Conservation (phyloP, 2,888 invertebrate species). For the Prenolepis imparis region DNA sequence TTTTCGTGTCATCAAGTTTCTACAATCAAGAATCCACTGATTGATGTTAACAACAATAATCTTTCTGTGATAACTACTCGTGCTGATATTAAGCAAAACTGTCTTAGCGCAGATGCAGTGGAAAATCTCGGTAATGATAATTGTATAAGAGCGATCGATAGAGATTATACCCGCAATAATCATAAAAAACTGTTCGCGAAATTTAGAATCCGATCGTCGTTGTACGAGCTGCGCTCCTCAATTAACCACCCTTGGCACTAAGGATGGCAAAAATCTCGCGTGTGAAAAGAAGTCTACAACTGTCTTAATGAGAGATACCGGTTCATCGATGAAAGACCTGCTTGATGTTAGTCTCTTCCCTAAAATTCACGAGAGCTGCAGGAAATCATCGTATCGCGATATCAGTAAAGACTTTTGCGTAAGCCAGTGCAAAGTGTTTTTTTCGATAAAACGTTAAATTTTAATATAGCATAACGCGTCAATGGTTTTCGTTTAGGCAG, state of each 20-base stretch:
- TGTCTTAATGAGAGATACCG: not conserved
- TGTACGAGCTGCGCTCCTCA: not conserved
- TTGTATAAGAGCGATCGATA: not conserved
- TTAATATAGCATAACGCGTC: not conserved
- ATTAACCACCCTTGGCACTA: not conserved
- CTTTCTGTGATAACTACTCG: not conserved
- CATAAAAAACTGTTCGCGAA: constrained; percentile 28
- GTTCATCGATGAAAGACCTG: not conserved
- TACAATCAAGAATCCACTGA: not conserved
- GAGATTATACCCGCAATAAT: not conserved
- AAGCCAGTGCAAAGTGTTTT: constrained; percentile 5
- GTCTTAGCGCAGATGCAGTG: not conserved
- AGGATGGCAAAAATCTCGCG: not conserved
- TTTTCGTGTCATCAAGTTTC: constrained; percentile 17
- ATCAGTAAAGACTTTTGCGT: constrained; percentile 27
- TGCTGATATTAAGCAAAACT: not conserved
- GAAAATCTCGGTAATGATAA: constrained; percentile 14
- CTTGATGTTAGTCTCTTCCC: not conserved
- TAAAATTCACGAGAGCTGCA: not conserved
- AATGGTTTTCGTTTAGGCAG: constrained; percentile 49
- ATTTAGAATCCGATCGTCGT: constrained; percentile 32
- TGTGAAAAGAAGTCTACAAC: constrained; percentile 8
- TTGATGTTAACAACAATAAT: constrained; percentile 59
- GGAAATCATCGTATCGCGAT: constrained; percentile 13
- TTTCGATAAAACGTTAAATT: not conserved